Evolutionary conservation across 2,888 invertebrate genomes (phyloP).

Genomic region (Trisateles emortualis): DNA sequence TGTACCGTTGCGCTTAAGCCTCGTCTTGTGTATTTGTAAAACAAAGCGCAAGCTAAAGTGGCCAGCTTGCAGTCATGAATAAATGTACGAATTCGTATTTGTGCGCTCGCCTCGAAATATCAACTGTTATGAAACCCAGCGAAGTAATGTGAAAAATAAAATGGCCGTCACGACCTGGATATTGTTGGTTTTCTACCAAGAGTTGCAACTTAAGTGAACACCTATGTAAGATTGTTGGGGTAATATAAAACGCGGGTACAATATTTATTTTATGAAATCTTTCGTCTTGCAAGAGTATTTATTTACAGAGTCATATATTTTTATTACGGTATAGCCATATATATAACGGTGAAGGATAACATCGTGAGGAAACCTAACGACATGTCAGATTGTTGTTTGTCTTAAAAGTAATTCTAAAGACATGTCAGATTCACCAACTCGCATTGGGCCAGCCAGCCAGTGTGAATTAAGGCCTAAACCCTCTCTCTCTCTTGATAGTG

Average conservation of each 20-base stretch:
- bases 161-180: conserved; percentile 57
- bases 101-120: conserved; percentile 51
- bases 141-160: conserved; percentile 64
- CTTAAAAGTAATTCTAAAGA: too few species aligned
- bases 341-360: too few species aligned
- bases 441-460: too few species aligned
- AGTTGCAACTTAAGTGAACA: conserved; percentile 33
- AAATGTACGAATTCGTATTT: conserved; percentile 62
- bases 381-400: too few species aligned
- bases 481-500: too few species aligned
- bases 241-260: neutral
- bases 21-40: conserved; percentile 56
- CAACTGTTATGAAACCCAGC: conserved; percentile 61
- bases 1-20: conserved; percentile 44
- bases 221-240: conserved; percentile 11
- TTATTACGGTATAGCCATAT: too few species aligned
- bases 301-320: too few species aligned
- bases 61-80: conserved; percentile 62
- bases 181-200: conserved; percentile 44
- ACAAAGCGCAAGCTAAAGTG: conserved; percentile 57
- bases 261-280: too few species aligned
- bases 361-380: too few species aligned
- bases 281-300: too few species aligned
- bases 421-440: too few species aligned
- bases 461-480: too few species aligned